Percentiles rank a stretch among this genome's conserved stretches.
phyloP scores from a whole-genome alignment of 2,797 vertebrate genomes.

The Astyanax mexicanus region DNA sequence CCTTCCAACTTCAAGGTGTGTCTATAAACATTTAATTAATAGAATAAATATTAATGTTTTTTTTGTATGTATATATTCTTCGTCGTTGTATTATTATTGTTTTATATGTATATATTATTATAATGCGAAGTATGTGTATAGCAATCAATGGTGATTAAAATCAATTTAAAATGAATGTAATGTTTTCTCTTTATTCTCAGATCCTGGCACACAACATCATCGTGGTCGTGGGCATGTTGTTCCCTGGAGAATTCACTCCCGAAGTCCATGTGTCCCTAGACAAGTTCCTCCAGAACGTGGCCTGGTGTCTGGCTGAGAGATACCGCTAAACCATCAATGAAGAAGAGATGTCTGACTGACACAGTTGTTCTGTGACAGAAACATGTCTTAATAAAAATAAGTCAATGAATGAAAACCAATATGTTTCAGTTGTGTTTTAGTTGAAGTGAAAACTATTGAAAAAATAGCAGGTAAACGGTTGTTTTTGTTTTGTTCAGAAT shows the following conservation, averaged over 20 bases:
- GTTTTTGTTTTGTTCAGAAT: too few relatives aligned
- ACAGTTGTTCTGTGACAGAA: neutral
- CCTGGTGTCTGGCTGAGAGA: conserved; percentile 71
- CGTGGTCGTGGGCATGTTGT: conserved; percentile 68
- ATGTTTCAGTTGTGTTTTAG: neutral
- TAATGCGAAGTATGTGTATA: neutral
- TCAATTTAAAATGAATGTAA: neutral
- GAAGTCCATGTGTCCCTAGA: conserved; percentile 79
- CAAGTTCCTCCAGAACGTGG: conserved; percentile 77
- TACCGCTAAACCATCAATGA: conserved; percentile 76
- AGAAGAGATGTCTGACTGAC: neutral
- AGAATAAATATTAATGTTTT: too few relatives aligned
- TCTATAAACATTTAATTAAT: too few relatives aligned
- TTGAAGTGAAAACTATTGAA: too few relatives aligned
- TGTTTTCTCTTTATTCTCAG: conserved; percentile 59
- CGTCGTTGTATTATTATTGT: too few relatives aligned
- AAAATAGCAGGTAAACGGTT: too few relatives aligned
- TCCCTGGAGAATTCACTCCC: conserved; percentile 79
- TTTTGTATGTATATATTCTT: too few relatives aligned
- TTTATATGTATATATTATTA: too few relatives aligned
- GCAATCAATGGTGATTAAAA: too few relatives aligned
- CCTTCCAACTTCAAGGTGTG: conserved; percentile 90
- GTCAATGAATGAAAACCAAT: neutral
- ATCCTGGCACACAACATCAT: conserved; percentile 80
- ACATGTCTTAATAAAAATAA: neutral